Evolutionary conservation across 1,140 invertebrate genomes (phyloP), one percentile per base, ranked within the genome.

Genomic region (Procambarus virginalis): DNA sequence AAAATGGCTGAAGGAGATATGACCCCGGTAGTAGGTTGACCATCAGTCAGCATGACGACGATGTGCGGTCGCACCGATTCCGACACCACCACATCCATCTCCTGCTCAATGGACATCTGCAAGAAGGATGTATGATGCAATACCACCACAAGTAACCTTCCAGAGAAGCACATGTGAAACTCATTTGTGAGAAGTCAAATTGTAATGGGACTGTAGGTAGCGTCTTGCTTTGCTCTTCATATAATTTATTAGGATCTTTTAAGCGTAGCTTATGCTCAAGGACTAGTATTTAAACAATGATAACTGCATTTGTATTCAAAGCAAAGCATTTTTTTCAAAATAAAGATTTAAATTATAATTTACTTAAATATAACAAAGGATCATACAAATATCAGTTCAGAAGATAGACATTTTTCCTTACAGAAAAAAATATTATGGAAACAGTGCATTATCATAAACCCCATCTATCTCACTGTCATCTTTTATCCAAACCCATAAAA

Each of bases 1-100:
- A 96, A 93, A 77, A 97, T 96, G 85, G 94, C 93, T 0, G 94
- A 93, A 0, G 94, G 93, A 80, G 94, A 93, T 0, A 94, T 95
- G 90, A 95, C 94, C 12, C 96, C 96, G 2, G 95, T 94, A 2
- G 96, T 96, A 6, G 96, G 94, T 90, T 96, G 95, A 64, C 96
- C 96, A 93, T 97, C 96, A 2, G 96, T 97, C 55, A 97, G 93
- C 93, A 97, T 96, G 34, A 97, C 95, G 10, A 97, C 95, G 55
- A 91, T 86, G 76, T 84, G 73, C 2, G 79, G 78, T 45, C 84
- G 58, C 75, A 87, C 83, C 14, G 78, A 78, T 4, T 84, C 83
- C 20, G 91, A 58, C 4, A 79, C 85, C 14, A 86, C 75, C 9
- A 64, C 58, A 17, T 90, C 83, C 49, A 86, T 51, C 46, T 91